Conservation (phyloP, 2,888 invertebrate species). For the Idaea aversata region DNA sequence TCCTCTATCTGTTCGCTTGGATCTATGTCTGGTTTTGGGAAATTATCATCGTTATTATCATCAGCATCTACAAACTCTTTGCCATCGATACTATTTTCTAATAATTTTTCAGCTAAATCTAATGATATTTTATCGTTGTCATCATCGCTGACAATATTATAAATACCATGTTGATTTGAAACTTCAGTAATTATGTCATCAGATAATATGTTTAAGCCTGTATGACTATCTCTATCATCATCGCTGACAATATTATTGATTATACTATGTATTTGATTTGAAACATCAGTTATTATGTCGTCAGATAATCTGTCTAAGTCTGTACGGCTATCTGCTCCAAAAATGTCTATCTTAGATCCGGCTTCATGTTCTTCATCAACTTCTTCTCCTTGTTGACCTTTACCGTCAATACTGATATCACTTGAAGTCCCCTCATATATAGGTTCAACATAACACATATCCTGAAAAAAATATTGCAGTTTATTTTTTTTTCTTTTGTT, state of each 20-base stretch:
- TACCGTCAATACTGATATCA: constrained; percentile 5
- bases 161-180: constrained; percentile 5
- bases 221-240: not conserved
- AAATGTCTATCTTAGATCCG: not conserved
- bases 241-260: constrained; percentile 9
- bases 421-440: not conserved
- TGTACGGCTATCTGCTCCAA: not conserved
- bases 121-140: not conserved
- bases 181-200: constrained; percentile 6
- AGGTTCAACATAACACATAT: constrained; percentile 23
- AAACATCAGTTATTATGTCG: constrained; percentile 6
- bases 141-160: constrained; percentile 7
- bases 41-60: constrained; percentile 8
- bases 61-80: constrained; percentile 18
- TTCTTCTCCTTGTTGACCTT: constrained; percentile 7
- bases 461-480: constrained; percentile 25
- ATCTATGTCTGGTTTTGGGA: not conserved
- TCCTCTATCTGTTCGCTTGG: not conserved
- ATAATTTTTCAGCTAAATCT: constrained; percentile 2
- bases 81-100: not conserved
- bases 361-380: constrained; percentile 10
- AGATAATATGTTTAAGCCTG: not conserved
- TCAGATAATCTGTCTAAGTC: constrained; percentile 1
- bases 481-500: not conserved
- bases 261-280: constrained; percentile 7